Conservation (phyloP, 2,888 invertebrate genomes). For the Dexiosoma caninum region DNA sequence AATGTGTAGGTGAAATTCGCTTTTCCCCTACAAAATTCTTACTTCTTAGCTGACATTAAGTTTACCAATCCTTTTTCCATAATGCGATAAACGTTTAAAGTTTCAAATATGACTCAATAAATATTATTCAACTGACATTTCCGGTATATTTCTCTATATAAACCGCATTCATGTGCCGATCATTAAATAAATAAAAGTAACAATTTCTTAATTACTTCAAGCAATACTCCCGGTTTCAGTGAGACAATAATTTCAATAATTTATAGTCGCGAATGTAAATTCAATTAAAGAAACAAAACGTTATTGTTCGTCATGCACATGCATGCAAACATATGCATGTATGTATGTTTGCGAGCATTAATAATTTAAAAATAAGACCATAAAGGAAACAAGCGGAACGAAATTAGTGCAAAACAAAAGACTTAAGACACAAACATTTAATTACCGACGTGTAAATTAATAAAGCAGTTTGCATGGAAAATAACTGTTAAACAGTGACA, state of each 20-base stretch:
- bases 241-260: conserved; percentile 30
- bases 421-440: conserved; percentile 51
- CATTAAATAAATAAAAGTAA: conserved; percentile 2
- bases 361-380: conserved; percentile 16
- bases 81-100: not conserved
- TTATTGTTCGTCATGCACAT: too few relatives aligned
- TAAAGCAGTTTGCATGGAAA: conserved; percentile 47
- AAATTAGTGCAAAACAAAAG: conserved; percentile 39
- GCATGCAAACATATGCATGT: too few relatives aligned
- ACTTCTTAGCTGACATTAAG: too few relatives aligned
- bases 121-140: not conserved
- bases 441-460: conserved; percentile 20
- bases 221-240: conserved; percentile 10
- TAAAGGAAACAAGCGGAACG: not conserved
- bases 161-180: not conserved
- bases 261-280: conserved; percentile 15
- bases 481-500: conserved; percentile 18
- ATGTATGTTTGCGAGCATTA: conserved; percentile 4
- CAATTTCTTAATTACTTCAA: conserved; percentile 20
- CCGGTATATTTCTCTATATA: not conserved
- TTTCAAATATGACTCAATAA: not conserved
- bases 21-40: too few relatives aligned
- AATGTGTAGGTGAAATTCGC: too few relatives aligned
- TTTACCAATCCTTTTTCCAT: too few relatives aligned
- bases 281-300: conserved; percentile 43